Evolutionary conservation across 2,113 vertebrate species (phyloP).

Genomic region (Syngnathus scovelli): DNA sequence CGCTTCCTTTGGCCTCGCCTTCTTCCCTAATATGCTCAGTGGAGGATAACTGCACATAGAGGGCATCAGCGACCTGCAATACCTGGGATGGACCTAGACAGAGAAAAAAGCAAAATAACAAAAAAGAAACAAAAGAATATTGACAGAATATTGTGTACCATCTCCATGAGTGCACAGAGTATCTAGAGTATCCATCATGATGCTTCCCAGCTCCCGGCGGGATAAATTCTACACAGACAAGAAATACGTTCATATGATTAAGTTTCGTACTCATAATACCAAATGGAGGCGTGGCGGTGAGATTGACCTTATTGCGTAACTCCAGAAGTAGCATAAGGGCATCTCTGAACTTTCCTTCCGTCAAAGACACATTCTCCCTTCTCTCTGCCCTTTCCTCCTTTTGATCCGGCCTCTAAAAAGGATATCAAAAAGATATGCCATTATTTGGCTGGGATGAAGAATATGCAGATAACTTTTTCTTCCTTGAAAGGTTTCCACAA

Average conservation of each 20-base stretch:
- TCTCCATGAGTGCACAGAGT: conserved; percentile 48
- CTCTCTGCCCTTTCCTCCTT: conserved; percentile 44
- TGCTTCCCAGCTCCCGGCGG: conserved; percentile 51
- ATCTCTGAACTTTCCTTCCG: conserved; percentile 67
- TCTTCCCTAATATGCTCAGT: conserved; percentile 36
- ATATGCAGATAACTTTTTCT: not conserved
- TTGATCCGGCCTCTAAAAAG: conserved; percentile 39
- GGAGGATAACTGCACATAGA: conserved; percentile 50
- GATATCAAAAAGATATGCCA: not conserved
- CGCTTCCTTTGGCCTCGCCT: conserved; percentile 16
- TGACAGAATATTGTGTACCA: conserved; percentile 27
- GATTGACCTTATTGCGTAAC: conserved; percentile 56
- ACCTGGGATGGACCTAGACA: conserved; percentile 41
- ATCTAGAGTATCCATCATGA: conserved; percentile 62
- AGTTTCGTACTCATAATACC: not conserved
- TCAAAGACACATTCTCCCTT: conserved; percentile 48
- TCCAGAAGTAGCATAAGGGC: conserved; percentile 63
- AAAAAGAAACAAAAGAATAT: not conserved
- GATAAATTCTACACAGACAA: conserved; percentile 52
- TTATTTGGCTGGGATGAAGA: too few relatives aligned
- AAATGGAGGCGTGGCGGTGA: not conserved
- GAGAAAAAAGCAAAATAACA: not conserved
- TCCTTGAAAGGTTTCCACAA: not conserved
- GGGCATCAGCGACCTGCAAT: conserved; percentile 54
- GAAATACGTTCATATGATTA: not conserved